Conservation (phyloP, 2,888 invertebrate genomes). For the Pheosia tremula region DNA sequence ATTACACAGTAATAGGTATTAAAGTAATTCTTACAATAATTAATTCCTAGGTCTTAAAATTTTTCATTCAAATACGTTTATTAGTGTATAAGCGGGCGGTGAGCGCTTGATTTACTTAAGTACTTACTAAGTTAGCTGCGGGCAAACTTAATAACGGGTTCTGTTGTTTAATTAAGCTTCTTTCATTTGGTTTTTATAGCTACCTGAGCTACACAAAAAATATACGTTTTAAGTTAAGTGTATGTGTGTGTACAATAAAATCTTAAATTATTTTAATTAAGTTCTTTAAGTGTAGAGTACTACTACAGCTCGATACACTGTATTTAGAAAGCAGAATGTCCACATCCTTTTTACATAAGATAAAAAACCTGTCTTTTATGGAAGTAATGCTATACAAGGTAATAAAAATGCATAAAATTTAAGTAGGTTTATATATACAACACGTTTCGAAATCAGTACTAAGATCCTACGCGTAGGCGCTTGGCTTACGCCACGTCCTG, state of each 20-base stretch:
- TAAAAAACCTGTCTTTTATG: not conserved
- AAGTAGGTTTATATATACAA: constrained; percentile 16
- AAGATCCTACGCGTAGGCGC: constrained; percentile 42
- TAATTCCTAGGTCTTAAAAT: constrained; percentile 5
- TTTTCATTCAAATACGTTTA: constrained; percentile 15
- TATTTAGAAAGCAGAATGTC: too few relatives aligned
- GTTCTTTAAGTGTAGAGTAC: too few relatives aligned
- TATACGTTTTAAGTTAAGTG: too few relatives aligned
- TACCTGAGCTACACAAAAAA: not conserved
- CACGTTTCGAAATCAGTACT: constrained; percentile 23
- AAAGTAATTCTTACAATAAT: not conserved
- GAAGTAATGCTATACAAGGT: not conserved
- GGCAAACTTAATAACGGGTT: constrained; percentile 22
- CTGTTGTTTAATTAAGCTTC: constrained; percentile 14
- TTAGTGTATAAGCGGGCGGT: constrained; percentile 6
- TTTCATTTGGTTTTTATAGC: constrained; percentile 14
- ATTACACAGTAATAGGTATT: too few relatives aligned
- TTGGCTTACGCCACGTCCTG: constrained; percentile 45
- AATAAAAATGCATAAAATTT: constrained; percentile 15
- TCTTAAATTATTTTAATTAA: too few relatives aligned
- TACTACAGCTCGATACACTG: too few relatives aligned
- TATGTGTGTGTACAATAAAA: too few relatives aligned
- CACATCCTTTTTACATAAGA: too few relatives aligned
- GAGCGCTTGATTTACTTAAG: constrained; percentile 20
- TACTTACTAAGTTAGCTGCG: constrained; percentile 15